Evolutionary conservation across 1,140 invertebrate genomes (phyloP).

Genomic region (Zaprionus gabonicus): DNA sequence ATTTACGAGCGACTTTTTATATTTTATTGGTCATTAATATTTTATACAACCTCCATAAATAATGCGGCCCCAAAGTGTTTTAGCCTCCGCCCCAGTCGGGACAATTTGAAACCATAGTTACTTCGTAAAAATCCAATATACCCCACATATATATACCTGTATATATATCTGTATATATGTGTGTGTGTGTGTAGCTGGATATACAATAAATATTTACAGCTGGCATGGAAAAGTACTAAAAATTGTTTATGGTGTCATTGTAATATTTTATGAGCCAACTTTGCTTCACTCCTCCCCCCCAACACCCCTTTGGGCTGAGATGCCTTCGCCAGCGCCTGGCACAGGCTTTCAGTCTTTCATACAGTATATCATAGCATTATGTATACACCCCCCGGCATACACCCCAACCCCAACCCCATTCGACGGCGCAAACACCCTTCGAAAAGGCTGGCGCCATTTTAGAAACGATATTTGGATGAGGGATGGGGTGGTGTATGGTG

Average conservation of each 20-base stretch:
- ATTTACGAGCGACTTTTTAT: conserved; percentile 55
- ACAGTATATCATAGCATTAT: conserved; percentile 34
- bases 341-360: conserved; percentile 38
- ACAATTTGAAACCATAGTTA: conserved; percentile 69
- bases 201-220: conserved; percentile 81
- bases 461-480: conserved; percentile 25
- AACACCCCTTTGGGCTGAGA: conserved; percentile 26
- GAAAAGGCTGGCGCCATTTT: conserved; percentile 46
- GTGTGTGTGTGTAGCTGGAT: conserved; percentile 24
- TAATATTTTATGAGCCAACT: conserved; percentile 80
- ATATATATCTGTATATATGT: conserved; percentile 13
- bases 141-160: conserved; percentile 63
- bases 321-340: conserved; percentile 53
- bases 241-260: conserved; percentile 83
- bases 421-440: conserved; percentile 31
- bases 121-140: conserved; percentile 79
- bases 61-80: conserved; percentile 64
- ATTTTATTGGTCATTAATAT: conserved; percentile 77
- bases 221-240: conserved; percentile 76
- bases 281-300: conserved; percentile 26
- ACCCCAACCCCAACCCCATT: neutral
- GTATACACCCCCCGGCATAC: conserved; percentile 25
- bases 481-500: neutral
- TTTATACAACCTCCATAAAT: conserved; percentile 72
- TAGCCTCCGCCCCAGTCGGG: conserved; percentile 14